Percentiles rank a stretch among this genome's conserved stretches.
These are phyloP conservation scores for Bungarus multicinctus DNA, from an alignment of 2,113 vertebrate genomes.

Conservation along the genomic window DNA sequence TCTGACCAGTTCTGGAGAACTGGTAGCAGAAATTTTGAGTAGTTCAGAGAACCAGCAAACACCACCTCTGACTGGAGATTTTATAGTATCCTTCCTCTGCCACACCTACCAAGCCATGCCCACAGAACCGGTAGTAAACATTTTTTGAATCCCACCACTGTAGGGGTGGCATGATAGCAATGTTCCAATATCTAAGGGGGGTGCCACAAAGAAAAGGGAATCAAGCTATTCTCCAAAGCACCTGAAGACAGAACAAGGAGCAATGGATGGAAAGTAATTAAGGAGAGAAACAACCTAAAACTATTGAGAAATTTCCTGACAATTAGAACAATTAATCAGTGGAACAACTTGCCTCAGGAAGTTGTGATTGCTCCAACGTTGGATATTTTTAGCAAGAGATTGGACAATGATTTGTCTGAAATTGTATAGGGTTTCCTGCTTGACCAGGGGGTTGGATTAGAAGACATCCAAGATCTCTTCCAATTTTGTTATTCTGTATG, in stretches of 20 bases:
- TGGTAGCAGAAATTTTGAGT: too few species aligned
- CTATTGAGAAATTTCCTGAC: background rate
- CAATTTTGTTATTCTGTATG: background rate
- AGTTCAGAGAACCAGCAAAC: too few species aligned
- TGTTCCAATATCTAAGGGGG: background rate
- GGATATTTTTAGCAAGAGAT: background rate
- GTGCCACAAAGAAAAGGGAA: background rate
- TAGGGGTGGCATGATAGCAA: background rate
- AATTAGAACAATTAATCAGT: background rate
- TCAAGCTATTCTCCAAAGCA: background rate
- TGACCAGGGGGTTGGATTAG: background rate
- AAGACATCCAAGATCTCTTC: background rate
- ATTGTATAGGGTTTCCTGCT: background rate
- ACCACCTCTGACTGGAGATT: too few species aligned
- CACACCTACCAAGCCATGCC: too few species aligned
- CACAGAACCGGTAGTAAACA: too few species aligned
- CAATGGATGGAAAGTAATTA: background rate
- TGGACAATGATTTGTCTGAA: background rate
- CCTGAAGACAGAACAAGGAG: background rate
- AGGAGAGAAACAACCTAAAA: background rate
- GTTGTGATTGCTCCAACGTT: background rate
- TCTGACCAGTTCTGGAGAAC: too few species aligned
- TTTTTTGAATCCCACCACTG: too few species aligned
- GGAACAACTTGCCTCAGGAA: background rate
- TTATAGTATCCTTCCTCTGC: too few species aligned